Evolutionary conservation across 1,140 invertebrate genomes (phyloP), one percentile per base, ranked within the genome.

Genomic region (Zaprionus ghesquierei): DNA sequence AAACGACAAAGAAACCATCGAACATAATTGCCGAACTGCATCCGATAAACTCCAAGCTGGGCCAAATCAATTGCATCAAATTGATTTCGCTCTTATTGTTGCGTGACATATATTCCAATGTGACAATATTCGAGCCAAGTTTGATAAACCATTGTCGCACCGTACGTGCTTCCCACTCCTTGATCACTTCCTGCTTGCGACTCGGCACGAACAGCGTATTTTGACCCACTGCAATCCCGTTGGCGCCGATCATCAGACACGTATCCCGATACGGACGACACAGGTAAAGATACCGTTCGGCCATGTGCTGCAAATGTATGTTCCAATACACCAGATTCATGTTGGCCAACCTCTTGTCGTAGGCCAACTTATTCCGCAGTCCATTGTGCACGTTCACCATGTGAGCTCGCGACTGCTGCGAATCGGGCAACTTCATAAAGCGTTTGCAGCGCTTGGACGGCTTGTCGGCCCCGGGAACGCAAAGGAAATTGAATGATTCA

Each of bases 301-400:
- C 75, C 75, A 77, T 77, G 0, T 13, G 8, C 44, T 77, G 65
- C 33, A 77, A 15, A 13, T 70, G 38, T 0, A 25, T 12, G 23
- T 77, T 77, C 75, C 75, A 77, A 41, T 77, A 77, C 22, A 65
- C 56, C 22, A 77, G 38, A 77, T 77, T 75, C 71, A 77, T 77
- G 23, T 77, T 77, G 3, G 55, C 27, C 20, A 77, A 18, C 0
- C 12, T 15, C 8, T 33, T 9, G 12, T 59, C 35, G 13, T 58
- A 35, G 33, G 75, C 49, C 50, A 77, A 1, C 15, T 70, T 75
- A 29, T 77, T 77, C 18, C 71, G 65, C 33, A 77, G 29, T 22
- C 75, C 75, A 9, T 77, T 77, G 38, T 77, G 75, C 2, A 38
- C 51, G 6, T 49, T 51, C n/a, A n/a, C n/a, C n/a, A n/a, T n/a